Percentiles rank a stretch among this genome's conserved stretches.
Conservation (phyloP, 2,888 invertebrate species). For the Drosophila neotestacea region DNA sequence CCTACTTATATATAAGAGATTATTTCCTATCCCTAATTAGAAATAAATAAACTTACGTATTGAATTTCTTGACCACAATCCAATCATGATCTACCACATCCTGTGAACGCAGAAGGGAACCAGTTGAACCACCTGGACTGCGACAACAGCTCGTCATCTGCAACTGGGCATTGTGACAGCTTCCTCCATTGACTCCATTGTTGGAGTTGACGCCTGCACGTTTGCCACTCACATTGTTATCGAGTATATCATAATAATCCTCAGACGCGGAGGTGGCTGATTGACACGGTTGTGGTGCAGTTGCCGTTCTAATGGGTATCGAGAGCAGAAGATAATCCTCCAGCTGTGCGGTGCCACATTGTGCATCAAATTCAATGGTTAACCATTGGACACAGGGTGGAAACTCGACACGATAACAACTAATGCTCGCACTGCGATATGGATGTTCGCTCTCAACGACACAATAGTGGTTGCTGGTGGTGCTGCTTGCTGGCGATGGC, state of each 20-base stretch:
- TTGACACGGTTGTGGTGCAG: conserved; percentile 52
- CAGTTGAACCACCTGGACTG: conserved; percentile 64
- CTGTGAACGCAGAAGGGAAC: conserved; percentile 36
- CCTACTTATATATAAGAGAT: too few species aligned
- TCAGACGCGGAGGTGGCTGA: conserved; percentile 41
- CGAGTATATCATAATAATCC: conserved; percentile 82
- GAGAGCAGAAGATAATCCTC: conserved; percentile 94
- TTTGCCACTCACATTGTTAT: conserved; percentile 76
- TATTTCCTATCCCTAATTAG: too few species aligned
- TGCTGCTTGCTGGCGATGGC: conserved; percentile 78
- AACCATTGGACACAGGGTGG: conserved; percentile 96
- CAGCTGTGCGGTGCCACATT: conserved; percentile 96
- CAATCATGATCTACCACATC: conserved; percentile 85
- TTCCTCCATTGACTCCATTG: too few species aligned
- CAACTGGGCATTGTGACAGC: conserved; percentile 61
- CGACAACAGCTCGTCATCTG: conserved; percentile 78
- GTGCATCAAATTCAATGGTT: conserved; percentile 96
- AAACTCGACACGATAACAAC: conserved; percentile 94
- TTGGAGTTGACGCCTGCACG: neutral
- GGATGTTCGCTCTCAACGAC: conserved; percentile 99
- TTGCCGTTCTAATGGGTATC: conserved; percentile 86
- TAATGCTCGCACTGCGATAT: conserved; percentile 94
- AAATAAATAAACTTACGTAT: conserved; percentile 84
- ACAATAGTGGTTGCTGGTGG: conserved; percentile 94
- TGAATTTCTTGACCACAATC: conserved; percentile 89